Percentiles rank a stretch among this genome's conserved stretches.
These are phyloP conservation scores for Tipula lateralis DNA, from an alignment of 2,888 invertebrate genomes.

Conservation along the genomic window DNA sequence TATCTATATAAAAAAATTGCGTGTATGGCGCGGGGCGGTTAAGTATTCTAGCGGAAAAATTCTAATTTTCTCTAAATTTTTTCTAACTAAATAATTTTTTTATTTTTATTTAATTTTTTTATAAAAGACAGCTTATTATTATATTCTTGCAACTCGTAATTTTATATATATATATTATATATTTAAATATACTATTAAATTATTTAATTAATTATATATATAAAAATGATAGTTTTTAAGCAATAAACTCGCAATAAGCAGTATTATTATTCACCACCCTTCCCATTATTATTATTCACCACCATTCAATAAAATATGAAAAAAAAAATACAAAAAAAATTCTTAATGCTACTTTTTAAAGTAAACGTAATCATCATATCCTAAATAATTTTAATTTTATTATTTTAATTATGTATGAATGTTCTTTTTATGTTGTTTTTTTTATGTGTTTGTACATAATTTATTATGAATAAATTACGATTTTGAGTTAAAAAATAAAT, in stretches of 20 bases:
- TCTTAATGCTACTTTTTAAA: not conserved
- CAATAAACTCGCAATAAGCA: slow-evolving; percentile 32
- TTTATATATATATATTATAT: not conserved
- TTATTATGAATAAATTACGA: not conserved
- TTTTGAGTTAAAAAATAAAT: not conserved
- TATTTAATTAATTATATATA: not conserved
- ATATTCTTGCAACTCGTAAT: slow-evolving; percentile 2
- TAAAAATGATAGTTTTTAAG: slow-evolving; percentile 31
- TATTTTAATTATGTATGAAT: slow-evolving; percentile 19
- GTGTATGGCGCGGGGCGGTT: not conserved
- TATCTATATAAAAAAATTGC: not conserved
- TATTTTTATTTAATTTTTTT: not conserved
- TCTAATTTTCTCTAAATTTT: not conserved
- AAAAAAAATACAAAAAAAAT: not conserved
- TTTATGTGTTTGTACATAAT: not conserved
- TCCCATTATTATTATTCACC: too few species aligned
- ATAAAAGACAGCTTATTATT: slow-evolving; percentile 12
- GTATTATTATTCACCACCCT: slow-evolving; percentile 31
- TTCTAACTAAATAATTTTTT: slow-evolving; percentile 12
- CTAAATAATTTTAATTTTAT: not conserved
- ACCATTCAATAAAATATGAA: not conserved
- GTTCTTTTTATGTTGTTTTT: not conserved
- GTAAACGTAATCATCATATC: not conserved
- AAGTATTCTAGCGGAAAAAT: not conserved
- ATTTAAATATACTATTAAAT: not conserved